phyloP scores from a whole-genome alignment of 2,888 invertebrate species.

The Nebria brevicollis region DNA sequence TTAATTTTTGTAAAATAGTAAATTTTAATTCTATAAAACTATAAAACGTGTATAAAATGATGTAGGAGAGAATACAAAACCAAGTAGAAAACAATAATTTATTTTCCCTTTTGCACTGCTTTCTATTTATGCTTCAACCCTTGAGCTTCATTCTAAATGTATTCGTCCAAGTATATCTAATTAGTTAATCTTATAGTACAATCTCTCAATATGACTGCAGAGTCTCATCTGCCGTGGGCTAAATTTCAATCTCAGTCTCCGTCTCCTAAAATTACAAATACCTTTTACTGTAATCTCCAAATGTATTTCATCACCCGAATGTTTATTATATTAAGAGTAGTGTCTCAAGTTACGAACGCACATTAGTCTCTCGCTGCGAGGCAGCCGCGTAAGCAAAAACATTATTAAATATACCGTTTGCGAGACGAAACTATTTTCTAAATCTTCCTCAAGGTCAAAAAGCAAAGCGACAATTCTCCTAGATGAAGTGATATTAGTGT shows the following conservation, averaged over 20 bases:
- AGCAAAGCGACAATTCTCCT: too few species aligned
- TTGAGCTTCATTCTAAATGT: neutral
- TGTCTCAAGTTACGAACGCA: neutral
- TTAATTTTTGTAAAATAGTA: too few species aligned
- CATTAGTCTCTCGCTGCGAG: neutral
- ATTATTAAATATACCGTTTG: neutral
- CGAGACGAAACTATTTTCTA: neutral
- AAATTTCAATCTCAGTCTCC: neutral
- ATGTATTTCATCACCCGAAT: neutral
- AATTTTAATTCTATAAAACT: too few species aligned
- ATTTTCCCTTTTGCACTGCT: too few species aligned
- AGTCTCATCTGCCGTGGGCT: neutral
- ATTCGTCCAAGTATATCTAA: neutral
- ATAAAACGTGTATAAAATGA: too few species aligned
- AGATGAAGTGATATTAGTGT: neutral
- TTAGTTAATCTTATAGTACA: neutral
- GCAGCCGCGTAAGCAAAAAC: neutral
- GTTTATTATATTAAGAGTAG: conserved; percentile 1
- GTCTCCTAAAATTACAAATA: neutral
- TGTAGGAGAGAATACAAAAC: neutral
- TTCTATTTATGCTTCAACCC: neutral
- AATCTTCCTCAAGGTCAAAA: neutral
- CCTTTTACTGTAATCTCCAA: conserved; percentile 1
- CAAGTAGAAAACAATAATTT: too few species aligned
- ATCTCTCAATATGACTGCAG: neutral